Evolutionary conservation across 2,888 invertebrate genomes (phyloP), one percentile per base, ranked within the genome.

Genomic region (Xanthostigma xanthostigma): DNA sequence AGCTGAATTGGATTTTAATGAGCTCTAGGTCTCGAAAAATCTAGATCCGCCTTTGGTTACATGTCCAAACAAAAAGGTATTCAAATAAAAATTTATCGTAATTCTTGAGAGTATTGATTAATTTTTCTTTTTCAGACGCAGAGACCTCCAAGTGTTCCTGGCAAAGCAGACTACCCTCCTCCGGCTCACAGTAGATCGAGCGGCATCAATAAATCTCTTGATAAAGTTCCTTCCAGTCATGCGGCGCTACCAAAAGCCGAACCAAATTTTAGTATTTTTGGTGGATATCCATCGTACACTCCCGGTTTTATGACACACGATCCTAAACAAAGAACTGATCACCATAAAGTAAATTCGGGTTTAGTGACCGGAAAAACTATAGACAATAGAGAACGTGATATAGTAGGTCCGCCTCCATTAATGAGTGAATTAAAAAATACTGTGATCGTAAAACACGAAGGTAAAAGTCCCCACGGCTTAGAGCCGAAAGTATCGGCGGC

Each of bases 401-500:
- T 55, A 49, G 55, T 67, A 46, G 77, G 79, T 50, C 81, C 79
- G 53, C 80, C 80, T 13, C 79, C 82, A 46, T 79, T 81, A 6
- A 49, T 78, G 55, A 71, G 75, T 53, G 81, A 81, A 62, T 69
- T 73, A 58, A 84, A 83, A 64, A 82, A 76, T 64, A 80, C 83
- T 60, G 85, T 85, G 62, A 85, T 85, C 64, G 85, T 85, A 52
- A 84, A 85, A 62, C 84, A 84, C 64, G 84, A 84, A 59, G 77
- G 76, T 47, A 79, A 82, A 63, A 67, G 67, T 50, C 62, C 67
- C 8, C 77, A 76, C 59, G 76, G 76, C 61, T 62, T 78, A 51
- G 78, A 78, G 44, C 45, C 43, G 27, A 57, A 65, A 48, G 63
- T 61, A 36, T 62, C 75, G 62, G 65, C 76, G 66, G 66, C 75